phyloP scores from a whole-genome alignment of 2,113 vertebrate species.

The Pontoporia blainvillei region DNA sequence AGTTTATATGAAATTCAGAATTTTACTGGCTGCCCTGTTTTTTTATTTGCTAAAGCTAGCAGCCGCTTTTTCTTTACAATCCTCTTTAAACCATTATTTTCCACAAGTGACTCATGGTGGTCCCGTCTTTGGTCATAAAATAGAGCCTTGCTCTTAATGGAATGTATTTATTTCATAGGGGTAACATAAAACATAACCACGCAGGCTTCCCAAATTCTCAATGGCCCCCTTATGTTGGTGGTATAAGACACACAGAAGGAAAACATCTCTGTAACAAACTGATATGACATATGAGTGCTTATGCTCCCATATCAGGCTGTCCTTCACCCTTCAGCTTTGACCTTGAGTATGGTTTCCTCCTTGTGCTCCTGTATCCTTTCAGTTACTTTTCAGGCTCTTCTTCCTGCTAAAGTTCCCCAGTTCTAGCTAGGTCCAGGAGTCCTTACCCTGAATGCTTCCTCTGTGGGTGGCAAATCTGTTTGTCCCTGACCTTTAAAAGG shows the following conservation, averaged over 20 bases:
- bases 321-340: not conserved
- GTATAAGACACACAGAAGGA: not conserved
- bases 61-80: not conserved
- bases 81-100: not conserved
- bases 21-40: not conserved
- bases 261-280: not conserved
- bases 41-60: not conserved
- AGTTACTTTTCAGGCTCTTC: not conserved
- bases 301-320: not conserved
- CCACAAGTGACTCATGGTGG: not conserved
- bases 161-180: not conserved
- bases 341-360: not conserved
- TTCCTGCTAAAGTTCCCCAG: not conserved
- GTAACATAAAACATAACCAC: not conserved
- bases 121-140: not conserved
- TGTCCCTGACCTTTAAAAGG: not conserved
- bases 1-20: not conserved
- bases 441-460: not conserved
- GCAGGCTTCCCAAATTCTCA: not conserved
- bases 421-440: not conserved
- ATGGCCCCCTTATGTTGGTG: not conserved
- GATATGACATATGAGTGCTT: not conserved
- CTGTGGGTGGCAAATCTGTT: not conserved
- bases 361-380: not conserved
- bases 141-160: not conserved